Base-by-base conservation (phyloP, 2,888 invertebrate genomes). In the Nomada fabriciana region DNA sequence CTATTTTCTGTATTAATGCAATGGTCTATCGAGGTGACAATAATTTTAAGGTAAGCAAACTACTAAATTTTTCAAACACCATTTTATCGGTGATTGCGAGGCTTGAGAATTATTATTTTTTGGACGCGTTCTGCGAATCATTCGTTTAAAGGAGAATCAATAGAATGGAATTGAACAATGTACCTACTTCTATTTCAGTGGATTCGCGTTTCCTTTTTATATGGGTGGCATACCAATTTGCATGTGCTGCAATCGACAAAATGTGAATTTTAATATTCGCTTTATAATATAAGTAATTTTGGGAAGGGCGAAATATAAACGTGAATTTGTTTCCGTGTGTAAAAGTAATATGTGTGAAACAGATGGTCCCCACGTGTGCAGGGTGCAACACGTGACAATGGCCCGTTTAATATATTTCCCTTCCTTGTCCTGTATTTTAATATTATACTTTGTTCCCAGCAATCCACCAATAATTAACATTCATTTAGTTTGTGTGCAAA, bases 361-460 rank as follows among this genome's bases (percentile, higher is more conserved):
- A 55, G 55, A 74, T 63, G 61, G 77, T 67, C 42, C 36, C 53
- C 25, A 60, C 53, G 61, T 60, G 53, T 10, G 55, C 67, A 61
- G 18, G 52, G 43, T 68, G 73, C 67, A 73, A 68, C 74, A 74
- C 77, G 68, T 63, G 77, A 65, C 53, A 67, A 55, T 61, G 60
- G 29, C 36, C 36, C 36, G 36, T 36, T 36, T 36, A 36, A 69
- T 61, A 61, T 52, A 20, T 69, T 25, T 20, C 15, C 3, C 18
- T 57, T 73, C 20, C 47, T 55, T 18, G 36, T n/a, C 47, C 20
- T 29, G 4, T 55, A 18, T 70, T 29, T 36, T 18, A 43, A 70
- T 23, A 23, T 18, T 13, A 25, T 10, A 25, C n/a, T 10, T 36
- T 50, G 5, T 57, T 10, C 36, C 18, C n/a, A 9, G 7, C n/a